phyloP scores from a whole-genome alignment of 2,888 invertebrate species.

The Apodemia duryi region DNA sequence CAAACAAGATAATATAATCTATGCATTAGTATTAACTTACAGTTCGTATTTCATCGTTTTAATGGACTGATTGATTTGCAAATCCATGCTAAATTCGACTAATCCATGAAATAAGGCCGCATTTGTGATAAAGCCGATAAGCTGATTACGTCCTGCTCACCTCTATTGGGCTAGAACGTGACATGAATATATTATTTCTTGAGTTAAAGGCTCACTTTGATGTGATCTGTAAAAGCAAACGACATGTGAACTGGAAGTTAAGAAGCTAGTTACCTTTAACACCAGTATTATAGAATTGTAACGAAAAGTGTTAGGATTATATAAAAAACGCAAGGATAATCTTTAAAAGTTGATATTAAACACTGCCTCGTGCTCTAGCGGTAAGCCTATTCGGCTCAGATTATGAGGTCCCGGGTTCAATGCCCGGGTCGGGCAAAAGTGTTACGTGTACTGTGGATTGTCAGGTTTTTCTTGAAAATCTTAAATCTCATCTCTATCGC shows the following conservation, averaged over 20 bases:
- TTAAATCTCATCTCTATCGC: too few species aligned
- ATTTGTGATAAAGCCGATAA: conserved; percentile 1
- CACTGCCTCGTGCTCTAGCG: too few species aligned
- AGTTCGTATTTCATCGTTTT: background rate
- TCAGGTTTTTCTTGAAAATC: too few species aligned
- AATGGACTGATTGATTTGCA: background rate
- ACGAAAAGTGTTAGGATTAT: too few species aligned
- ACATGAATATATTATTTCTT: background rate
- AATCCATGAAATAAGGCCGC: conserved; percentile 2
- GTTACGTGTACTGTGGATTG: too few species aligned
- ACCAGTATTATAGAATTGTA: too few species aligned
- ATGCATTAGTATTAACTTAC: background rate
- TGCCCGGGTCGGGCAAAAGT: too few species aligned
- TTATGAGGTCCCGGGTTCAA: too few species aligned
- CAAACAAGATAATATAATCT: too few species aligned
- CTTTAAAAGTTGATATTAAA: too few species aligned
- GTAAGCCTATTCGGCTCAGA: too few species aligned
- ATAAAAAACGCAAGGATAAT: too few species aligned
- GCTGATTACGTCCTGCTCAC: conserved; percentile 9
- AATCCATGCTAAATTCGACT: background rate
- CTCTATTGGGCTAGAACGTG: background rate
- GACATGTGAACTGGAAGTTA: background rate
- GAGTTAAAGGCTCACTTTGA: background rate
- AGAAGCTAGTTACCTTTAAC: background rate
- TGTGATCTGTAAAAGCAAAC: background rate